Conservation (phyloP, 2,797 vertebrate genomes). For the Syngnathus acus region DNA sequence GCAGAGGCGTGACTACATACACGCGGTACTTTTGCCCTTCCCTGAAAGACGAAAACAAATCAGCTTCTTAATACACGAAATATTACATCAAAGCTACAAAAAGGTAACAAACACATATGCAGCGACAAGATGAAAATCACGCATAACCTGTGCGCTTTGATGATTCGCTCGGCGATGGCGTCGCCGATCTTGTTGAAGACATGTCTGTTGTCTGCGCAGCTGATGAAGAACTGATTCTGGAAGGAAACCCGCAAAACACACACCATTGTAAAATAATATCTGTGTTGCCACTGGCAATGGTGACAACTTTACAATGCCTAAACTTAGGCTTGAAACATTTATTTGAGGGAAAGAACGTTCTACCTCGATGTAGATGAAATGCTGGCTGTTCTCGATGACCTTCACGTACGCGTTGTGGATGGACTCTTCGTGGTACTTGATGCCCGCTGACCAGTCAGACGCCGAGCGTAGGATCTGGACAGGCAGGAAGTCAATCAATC, state of each 20-base stretch:
- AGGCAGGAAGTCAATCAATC: background rate
- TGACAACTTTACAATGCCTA: too few species aligned
- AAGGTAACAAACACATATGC: too few species aligned
- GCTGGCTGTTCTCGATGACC: conserved; percentile 80
- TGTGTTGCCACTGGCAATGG: background rate
- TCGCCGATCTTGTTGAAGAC: conserved; percentile 93
- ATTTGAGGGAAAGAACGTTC: too few species aligned
- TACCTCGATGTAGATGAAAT: conserved; percentile 93
- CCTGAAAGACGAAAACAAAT: conserved; percentile 48
- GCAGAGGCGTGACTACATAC: conserved; percentile 87
- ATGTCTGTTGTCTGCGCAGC: conserved; percentile 85
- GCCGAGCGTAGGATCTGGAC: conserved; percentile 85
- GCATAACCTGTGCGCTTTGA: conserved; percentile 83
- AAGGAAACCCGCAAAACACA: background rate
- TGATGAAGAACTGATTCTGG: conserved; percentile 98
- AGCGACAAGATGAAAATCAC: background rate
- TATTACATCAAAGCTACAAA: too few species aligned
- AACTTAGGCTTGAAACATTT: too few species aligned
- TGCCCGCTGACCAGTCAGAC: conserved; percentile 92
- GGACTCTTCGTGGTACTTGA: conserved; percentile 93
- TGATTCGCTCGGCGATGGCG: conserved; percentile 83
- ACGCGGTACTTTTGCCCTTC: conserved; percentile 80
- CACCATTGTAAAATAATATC: too few species aligned
- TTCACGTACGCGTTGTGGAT: conserved; percentile 85
- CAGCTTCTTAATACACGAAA: background rate